phyloP scores from a whole-genome alignment of 2,113 vertebrate genomes.

The Heliornis fulica region DNA sequence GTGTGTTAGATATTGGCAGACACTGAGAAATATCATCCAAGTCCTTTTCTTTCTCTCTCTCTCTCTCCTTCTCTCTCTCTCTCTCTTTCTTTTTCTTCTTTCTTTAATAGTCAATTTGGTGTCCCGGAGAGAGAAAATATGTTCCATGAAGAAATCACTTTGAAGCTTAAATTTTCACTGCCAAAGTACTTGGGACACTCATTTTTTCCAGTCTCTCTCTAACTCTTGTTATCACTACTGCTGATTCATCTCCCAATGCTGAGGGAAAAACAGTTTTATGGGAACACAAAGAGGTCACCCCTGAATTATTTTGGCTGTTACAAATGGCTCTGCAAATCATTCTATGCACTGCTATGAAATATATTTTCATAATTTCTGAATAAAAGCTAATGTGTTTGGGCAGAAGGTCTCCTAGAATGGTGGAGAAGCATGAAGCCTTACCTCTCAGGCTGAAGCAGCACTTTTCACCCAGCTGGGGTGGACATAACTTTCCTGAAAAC shows the following conservation, averaged over 20 bases:
- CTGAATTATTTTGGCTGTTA: constrained; percentile 57
- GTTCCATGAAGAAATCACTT: constrained; percentile 71
- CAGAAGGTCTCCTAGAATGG: background rate
- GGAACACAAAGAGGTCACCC: constrained; percentile 43
- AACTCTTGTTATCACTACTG: constrained; percentile 68
- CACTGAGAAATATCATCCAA: constrained; percentile 47
- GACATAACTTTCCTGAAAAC: too few species aligned
- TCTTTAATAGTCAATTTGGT: constrained; percentile 52
- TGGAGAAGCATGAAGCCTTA: background rate
- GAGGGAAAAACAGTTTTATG: constrained; percentile 64
- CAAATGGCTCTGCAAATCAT: background rate
- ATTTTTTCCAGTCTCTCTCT: constrained; percentile 60
- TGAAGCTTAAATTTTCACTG: constrained; percentile 65
- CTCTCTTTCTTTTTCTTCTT: background rate
- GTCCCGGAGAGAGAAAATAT: constrained; percentile 55
- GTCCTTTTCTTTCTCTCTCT: background rate
- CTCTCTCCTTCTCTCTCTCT: background rate
- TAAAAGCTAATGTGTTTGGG: background rate
- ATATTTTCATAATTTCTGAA: background rate
- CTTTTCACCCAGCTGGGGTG: too few species aligned
- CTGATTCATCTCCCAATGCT: constrained; percentile 71
- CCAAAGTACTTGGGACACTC: constrained; percentile 61
- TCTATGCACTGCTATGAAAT: background rate
- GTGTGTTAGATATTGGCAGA: constrained; percentile 48
- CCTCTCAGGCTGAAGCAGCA: background rate